Evolutionary conservation across 2,797 vertebrate species (phyloP), one percentile per base, ranked within the genome.

Genomic region (Cichlasoma orientale): DNA sequence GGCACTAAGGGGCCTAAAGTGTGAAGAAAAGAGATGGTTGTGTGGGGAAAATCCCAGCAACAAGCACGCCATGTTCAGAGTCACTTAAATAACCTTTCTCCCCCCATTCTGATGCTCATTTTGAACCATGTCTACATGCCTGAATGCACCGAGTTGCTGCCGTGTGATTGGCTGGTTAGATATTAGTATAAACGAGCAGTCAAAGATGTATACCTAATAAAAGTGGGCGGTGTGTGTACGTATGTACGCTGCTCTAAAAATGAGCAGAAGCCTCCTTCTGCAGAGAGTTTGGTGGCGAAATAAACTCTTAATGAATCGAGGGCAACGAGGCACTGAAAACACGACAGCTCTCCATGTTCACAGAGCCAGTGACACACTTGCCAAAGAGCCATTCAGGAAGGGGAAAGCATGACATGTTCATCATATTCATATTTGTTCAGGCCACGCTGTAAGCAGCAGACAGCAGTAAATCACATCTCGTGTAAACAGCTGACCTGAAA

Each of bases 61-160:
- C 59, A 63, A 25, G 3, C 36, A 44, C 25, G 21, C 14, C 38
- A 66, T 23, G 11, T 63, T 63, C 36, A 63, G 23, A 44, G 3
- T 44, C 59, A 0, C 38, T 66, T 0, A 0, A 61, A 21, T 61
- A n/a, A 61, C 58, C 1, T 41, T 16, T 61, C 0, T 18, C 27
- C 59, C 44, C 59, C 38, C 7, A 44, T 63, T 25, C 59, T 44
- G 36, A 38, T 63, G 59, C 59, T 63, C 38, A 44, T 21, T 36
- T 63, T 44, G 41, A 6, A 44, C 59, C 59, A 44, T 44, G 36
- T 63, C 14, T 66, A 1, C 10, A 27, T 47, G 59, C 14, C 59
- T 44, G 44, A 44, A 18, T 19, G 47, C 16, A 47, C 25, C 25
- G 38, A 47, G 38, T 44, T 47, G 44, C 38, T 1, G 16, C 61